Conservation (phyloP, 2,797 vertebrate genomes). For the Protosalanx chinensis region DNA sequence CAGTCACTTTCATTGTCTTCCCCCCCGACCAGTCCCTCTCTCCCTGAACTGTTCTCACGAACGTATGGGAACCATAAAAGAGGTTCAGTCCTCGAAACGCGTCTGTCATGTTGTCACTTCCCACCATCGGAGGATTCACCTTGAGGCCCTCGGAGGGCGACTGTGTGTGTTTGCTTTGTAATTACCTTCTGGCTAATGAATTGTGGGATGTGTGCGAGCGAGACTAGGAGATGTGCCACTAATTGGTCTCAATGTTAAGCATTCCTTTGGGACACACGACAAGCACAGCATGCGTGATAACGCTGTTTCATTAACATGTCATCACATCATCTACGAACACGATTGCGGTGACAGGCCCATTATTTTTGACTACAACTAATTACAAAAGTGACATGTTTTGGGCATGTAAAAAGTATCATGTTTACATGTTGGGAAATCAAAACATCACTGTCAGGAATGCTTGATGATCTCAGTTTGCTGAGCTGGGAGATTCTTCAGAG, state of each 20-base stretch:
- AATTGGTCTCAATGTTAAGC: conserved; percentile 17
- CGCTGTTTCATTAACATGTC: neutral
- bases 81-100: neutral
- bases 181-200: conserved; percentile 18
- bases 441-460: neutral
- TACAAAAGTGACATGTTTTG: neutral
- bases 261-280: conserved; percentile 10
- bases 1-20: conserved; percentile 6
- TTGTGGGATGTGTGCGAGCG: conserved; percentile 14
- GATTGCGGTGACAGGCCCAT: neutral
- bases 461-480: no score
- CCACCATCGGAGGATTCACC: conserved; percentile 1
- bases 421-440: neutral
- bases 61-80: neutral
- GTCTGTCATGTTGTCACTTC: conserved; percentile 5
- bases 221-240: conserved; percentile 6
- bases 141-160: neutral
- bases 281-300: neutral
- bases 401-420: neutral
- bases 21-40: neutral
- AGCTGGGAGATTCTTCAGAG: no score
- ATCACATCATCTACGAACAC: conserved; percentile 4
- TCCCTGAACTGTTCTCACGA: neutral
- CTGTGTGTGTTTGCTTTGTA: conserved; percentile 4
- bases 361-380: neutral